Evolutionary conservation across 2,113 vertebrate genomes (phyloP).

Genomic region (Genyomyrus donnyi): DNA sequence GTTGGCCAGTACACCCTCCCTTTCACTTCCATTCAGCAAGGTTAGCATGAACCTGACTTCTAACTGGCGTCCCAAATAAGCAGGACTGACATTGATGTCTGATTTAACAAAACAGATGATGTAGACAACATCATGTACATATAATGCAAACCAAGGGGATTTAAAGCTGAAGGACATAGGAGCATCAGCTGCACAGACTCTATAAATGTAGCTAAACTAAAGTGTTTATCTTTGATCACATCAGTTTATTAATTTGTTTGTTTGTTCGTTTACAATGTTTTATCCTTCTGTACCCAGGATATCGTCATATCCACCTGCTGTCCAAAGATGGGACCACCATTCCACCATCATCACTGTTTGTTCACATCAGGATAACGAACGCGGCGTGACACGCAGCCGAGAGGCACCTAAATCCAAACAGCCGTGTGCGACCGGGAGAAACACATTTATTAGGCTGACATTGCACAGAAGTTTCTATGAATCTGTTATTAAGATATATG

Average conservation of each 20-base stretch:
- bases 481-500: not conserved
- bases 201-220: not conserved
- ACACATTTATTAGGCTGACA: not conserved
- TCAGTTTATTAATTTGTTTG: not conserved
- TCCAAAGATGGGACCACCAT: slow-evolving; percentile 85
- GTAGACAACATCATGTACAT: not conserved
- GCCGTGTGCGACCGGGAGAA: not conserved
- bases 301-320: slow-evolving; percentile 86
- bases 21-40: slow-evolving; percentile 76
- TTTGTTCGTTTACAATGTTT: not conserved
- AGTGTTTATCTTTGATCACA: not conserved
- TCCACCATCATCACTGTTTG: slow-evolving; percentile 80
- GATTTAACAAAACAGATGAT: not conserved
- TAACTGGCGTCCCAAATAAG: not conserved
- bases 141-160: not conserved
- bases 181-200: not conserved
- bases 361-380: slow-evolving; percentile 65
- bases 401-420: not conserved
- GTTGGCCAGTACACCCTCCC: slow-evolving; percentile 86
- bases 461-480: not conserved
- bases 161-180: too few species aligned
- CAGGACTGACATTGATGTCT: not conserved
- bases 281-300: slow-evolving; percentile 59
- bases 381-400: slow-evolving; percentile 23
- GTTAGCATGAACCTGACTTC: slow-evolving; percentile 50